Evolutionary conservation across 2,797 vertebrate species (phyloP), one percentile per base, ranked within the genome.

Genomic region (Ataeniobius toweri): DNA sequence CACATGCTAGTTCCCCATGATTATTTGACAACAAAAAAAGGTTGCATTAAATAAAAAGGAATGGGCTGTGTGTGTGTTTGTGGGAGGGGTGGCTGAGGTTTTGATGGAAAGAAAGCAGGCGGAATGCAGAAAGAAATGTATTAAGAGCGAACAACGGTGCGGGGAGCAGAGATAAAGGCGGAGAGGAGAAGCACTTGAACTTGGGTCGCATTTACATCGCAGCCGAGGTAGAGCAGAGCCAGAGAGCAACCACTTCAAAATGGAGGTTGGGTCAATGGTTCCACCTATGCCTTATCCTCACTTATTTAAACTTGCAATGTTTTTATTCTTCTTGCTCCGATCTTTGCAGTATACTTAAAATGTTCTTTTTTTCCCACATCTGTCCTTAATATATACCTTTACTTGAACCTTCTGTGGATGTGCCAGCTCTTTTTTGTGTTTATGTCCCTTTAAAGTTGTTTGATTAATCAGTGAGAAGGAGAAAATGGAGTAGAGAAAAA

Each of bases 1-100:
- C 96, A 96, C 95, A 97, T 96, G 96, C 96, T 94, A 95, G 96
- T 96, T 96, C 95, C 94, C 94, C 86, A 94, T 96, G 96, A 97
- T 97, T 96, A 96, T 97, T 97, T 97, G 95, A 96, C 95, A 95
- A 94, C 94, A 94, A 96, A 93, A 94, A 94, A 93, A 91, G 89
- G 89, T 92, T 88, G 86, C 89, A 88, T 93, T 93, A 91, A 93
- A 94, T 93, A 91, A 93, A 91, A 89, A 88, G 81, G 90, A 90
- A 86, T 78, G 76, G 81, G 24, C 44, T 48, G 67, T 70, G 67
- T 41, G 67, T 48, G 41, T 26, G 46, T 70, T 70, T 70, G 44
- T 82, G 79, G 71, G 56, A 78, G 80, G 80, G 28, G 58, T 48
- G 58, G 26, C 28, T 12, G 67, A 20, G 75, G 75, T 75, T 84